phyloP scores from a whole-genome alignment of 2,797 vertebrate genomes.

The Perodicticus potto region DNA sequence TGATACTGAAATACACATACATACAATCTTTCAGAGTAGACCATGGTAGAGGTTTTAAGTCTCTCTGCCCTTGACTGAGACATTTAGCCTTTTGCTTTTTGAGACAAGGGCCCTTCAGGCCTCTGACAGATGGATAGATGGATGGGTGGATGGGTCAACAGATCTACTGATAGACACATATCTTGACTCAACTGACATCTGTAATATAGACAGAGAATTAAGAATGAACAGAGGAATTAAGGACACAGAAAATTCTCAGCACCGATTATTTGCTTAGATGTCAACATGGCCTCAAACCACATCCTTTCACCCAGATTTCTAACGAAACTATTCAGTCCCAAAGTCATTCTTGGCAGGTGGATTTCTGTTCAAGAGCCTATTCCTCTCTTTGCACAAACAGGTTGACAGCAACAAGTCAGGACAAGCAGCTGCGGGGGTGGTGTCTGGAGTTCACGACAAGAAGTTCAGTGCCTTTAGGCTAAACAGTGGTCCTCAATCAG shows the following conservation, averaged over 20 bases:
- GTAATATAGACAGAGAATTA: background rate
- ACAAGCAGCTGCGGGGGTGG: too few species aligned
- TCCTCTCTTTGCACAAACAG: background rate
- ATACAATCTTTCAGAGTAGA: background rate
- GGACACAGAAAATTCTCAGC: too few species aligned
- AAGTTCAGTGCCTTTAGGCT: background rate
- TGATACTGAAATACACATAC: background rate
- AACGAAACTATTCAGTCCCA: background rate
- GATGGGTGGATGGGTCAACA: background rate
- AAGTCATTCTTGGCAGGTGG: too few species aligned
- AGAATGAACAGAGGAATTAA: background rate
- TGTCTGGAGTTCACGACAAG: background rate
- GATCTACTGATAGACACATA: background rate
- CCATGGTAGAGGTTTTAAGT: background rate
- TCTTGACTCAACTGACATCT: background rate
- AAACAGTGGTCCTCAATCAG: background rate
- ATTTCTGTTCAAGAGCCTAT: background rate
- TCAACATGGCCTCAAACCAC: background rate
- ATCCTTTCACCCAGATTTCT: background rate
- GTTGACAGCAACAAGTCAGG: too few species aligned
- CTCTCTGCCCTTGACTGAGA: background rate
- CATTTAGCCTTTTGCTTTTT: background rate
- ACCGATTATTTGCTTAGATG: background rate
- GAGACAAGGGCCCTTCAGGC: background rate
- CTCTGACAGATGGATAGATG: background rate